Percentiles rank a stretch among this genome's conserved stretches.
Evolutionary conservation across 2,888 invertebrate species (phyloP).

Genomic region (Thumatha senex): DNA sequence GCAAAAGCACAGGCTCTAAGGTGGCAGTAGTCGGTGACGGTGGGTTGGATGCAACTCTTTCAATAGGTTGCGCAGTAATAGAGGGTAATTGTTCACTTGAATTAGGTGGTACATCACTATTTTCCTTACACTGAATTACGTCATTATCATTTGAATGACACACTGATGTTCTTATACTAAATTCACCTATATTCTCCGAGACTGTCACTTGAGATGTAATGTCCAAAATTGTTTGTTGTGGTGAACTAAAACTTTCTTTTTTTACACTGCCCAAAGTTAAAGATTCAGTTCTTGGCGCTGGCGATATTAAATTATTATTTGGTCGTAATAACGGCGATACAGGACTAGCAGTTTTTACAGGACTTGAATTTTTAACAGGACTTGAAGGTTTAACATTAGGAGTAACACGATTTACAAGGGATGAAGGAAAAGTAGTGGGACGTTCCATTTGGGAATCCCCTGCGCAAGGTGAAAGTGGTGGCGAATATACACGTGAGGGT

Average conservation of each 20-base stretch:
- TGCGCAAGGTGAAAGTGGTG: constrained; percentile 82
- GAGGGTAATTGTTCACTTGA: constrained; percentile 45
- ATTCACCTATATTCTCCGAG: constrained; percentile 47
- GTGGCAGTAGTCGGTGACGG: constrained; percentile 40
- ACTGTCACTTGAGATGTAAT: constrained; percentile 35
- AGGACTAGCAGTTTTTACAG: constrained; percentile 62
- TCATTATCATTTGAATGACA: constrained; percentile 54
- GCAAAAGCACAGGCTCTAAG: constrained; percentile 44
- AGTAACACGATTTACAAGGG: constrained; percentile 64
- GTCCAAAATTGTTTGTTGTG: constrained; percentile 46
- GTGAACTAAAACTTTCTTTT: constrained; percentile 56
- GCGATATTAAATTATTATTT: constrained; percentile 51
- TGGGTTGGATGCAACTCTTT: constrained; percentile 51
- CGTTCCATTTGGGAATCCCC: constrained; percentile 81
- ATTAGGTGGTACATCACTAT: constrained; percentile 38
- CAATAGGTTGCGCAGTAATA: constrained; percentile 45
- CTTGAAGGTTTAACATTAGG: constrained; percentile 71
- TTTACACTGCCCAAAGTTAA: constrained; percentile 49
- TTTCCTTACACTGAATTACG: constrained; percentile 36
- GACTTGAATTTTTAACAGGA: constrained; percentile 76
- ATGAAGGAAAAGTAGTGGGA: constrained; percentile 68
- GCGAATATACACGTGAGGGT: constrained; percentile 77
- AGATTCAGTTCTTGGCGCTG: constrained; percentile 54
- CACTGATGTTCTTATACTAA: constrained; percentile 49
- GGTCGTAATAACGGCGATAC: constrained; percentile 60